phyloP scores from a whole-genome alignment of 64 coral and sea anemone genomes.

The Actinia equina region DNA sequence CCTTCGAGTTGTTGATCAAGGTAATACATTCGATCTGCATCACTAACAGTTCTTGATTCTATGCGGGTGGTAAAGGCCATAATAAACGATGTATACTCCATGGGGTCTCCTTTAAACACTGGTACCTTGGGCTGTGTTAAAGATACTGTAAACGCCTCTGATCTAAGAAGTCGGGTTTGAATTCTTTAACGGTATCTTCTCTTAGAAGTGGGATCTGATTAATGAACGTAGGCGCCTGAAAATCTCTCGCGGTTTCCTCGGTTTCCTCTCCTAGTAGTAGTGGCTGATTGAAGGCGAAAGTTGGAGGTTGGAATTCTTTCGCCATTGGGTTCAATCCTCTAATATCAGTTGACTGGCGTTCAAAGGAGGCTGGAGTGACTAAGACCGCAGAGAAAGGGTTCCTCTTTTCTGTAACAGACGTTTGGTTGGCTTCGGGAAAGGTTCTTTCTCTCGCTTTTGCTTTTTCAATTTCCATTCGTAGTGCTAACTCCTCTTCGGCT shows the following conservation, averaged over 20 bases:
- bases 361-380: slow-evolving; percentile 1
- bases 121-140: slow-evolving; percentile 38
- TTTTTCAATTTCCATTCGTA: slow-evolving; percentile 18
- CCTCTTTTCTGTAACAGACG: no score
- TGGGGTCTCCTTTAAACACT: slow-evolving; percentile 30
- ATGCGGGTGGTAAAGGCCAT: slow-evolving; percentile 29
- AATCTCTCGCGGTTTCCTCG: no score
- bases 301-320: no score
- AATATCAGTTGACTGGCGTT: background rate
- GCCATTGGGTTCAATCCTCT: no score
- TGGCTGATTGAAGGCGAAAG: no score
- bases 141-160: background rate
- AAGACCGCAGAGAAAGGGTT: background rate
- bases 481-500: slow-evolving; percentile 8
- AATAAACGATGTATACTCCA: slow-evolving; percentile 20
- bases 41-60: slow-evolving; percentile 9
- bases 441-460: slow-evolving; percentile 18
- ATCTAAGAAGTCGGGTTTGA: background rate
- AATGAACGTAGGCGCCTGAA: no score
- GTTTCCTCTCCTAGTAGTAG: no score
- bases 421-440: background rate
- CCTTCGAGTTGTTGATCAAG: slow-evolving; percentile 51
- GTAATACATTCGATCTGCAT: slow-evolving; percentile 31
- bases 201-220: no score
- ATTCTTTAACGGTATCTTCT: background rate